These are phyloP conservation scores for Aphaenogaster rudis DNA, from an alignment of 1,140 invertebrate species.

Conservation along the genomic window DNA sequence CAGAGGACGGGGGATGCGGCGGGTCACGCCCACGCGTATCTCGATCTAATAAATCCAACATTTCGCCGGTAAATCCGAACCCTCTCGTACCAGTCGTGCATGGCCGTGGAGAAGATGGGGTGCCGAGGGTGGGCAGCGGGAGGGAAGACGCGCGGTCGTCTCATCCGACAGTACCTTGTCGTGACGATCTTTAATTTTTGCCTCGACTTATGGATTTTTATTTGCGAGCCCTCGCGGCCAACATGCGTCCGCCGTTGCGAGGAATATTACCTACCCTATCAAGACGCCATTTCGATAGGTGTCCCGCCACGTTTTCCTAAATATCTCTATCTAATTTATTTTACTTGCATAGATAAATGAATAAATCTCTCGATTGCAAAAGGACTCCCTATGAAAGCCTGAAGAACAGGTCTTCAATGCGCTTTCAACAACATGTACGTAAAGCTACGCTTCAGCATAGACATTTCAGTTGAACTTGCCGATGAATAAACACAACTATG, in stretches of 20 bases:
- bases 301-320: neutral
- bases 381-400: neutral
- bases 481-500: constrained; percentile 37
- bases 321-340: neutral
- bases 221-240: neutral
- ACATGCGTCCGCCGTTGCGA: constrained; percentile 17
- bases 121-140: constrained; percentile 57
- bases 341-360: neutral
- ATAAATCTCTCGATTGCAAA: neutral
- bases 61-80: constrained; percentile 86
- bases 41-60: constrained; percentile 87
- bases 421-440: constrained; percentile 12
- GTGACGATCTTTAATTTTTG: constrained; percentile 64
- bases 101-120: constrained; percentile 62
- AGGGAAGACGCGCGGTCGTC: constrained; percentile 43
- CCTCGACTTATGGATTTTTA: constrained; percentile 35
- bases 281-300: neutral
- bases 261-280: constrained; percentile 9
- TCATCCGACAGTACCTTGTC: constrained; percentile 60
- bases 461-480: constrained; percentile 57
- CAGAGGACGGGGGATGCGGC: constrained; percentile 70
- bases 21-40: constrained; percentile 86
- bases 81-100: constrained; percentile 78
- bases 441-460: neutral
- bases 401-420: constrained; percentile 23